phyloP scores from a whole-genome alignment of 2,888 invertebrate genomes.

The Dryocosmus kuriphilus region DNA sequence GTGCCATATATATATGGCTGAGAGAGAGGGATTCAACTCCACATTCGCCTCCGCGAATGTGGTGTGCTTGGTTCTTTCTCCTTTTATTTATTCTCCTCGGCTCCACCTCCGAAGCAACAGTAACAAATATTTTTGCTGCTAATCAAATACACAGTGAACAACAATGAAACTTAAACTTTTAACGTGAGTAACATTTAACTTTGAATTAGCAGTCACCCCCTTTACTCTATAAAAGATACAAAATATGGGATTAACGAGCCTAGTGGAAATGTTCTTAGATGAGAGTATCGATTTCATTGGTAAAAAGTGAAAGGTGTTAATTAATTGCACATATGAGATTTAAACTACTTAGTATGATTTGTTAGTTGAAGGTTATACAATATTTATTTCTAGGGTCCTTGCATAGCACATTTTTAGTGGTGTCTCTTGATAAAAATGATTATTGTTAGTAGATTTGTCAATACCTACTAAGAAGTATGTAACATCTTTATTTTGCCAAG shows the following conservation, averaged over 20 bases:
- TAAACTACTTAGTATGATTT: neutral
- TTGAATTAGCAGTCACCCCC: neutral
- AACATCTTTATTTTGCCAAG: constrained; percentile 22
- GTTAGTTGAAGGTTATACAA: too few species aligned
- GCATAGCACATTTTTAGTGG: neutral
- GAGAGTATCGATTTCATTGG: constrained; percentile 34
- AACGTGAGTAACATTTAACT: constrained; percentile 64
- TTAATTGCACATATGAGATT: constrained; percentile 27
- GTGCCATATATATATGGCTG: constrained; percentile 71
- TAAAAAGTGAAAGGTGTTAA: constrained; percentile 40
- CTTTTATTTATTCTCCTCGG: constrained; percentile 64
- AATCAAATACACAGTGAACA: constrained; percentile 46
- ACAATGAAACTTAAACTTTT: constrained; percentile 68
- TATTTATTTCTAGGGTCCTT: neutral
- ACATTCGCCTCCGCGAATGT: constrained; percentile 75
- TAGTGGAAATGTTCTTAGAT: constrained; percentile 11
- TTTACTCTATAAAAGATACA: neutral
- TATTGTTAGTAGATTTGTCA: neutral
- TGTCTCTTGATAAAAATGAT: neutral
- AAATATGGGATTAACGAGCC: constrained; percentile 26
- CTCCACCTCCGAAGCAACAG: constrained; percentile 64
- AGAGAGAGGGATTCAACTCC: constrained; percentile 72
- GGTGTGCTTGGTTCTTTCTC: constrained; percentile 65
- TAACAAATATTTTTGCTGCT: constrained; percentile 40
- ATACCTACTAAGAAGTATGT: neutral